A percentile compares a stretch with the other conserved stretches of the same genome.
Conservation (phyloP, 2,113 vertebrate species). For the Gadus chalcogrammus region DNA sequence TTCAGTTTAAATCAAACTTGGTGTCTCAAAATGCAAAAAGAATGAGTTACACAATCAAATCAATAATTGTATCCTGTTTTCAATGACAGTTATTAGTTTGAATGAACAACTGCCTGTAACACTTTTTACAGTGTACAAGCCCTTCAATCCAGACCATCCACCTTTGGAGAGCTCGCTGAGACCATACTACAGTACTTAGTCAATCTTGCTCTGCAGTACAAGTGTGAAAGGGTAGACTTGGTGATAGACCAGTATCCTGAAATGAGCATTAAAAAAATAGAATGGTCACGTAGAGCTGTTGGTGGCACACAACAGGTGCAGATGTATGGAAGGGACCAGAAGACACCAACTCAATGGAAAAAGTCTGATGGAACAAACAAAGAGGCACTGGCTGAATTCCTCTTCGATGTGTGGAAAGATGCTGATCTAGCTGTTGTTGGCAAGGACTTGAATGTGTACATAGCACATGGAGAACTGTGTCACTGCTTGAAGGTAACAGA, state of each 20-base stretch:
- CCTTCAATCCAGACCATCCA: no score
- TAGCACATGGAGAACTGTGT: slow-evolving; percentile 35
- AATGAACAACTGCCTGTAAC: no score
- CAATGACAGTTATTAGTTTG: no score
- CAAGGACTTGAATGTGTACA: slow-evolving; percentile 33
- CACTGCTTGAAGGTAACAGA: slow-evolving; percentile 36
- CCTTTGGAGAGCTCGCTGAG: no score
- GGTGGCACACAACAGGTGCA: slow-evolving; percentile 18
- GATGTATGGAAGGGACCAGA: slow-evolving; percentile 28
- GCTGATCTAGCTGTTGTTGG: slow-evolving; percentile 30
- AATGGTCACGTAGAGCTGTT: slow-evolving; percentile 28
- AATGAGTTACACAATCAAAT: no score
- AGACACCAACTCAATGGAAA: slow-evolving; percentile 29
- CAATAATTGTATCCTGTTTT: no score
- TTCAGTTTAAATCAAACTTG: no score
- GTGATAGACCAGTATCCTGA: slow-evolving; percentile 23
- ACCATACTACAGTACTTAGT: slow-evolving; percentile 19
- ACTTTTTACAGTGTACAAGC: no score
- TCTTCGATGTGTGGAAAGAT: slow-evolving; percentile 22
- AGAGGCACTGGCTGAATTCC: slow-evolving; percentile 27
- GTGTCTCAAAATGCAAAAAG: no score
- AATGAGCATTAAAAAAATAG: slow-evolving; percentile 34
- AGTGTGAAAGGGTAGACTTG: slow-evolving; percentile 24
- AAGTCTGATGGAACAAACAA: slow-evolving; percentile 33
- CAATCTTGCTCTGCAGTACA: slow-evolving; percentile 21